A percentile compares a stretch with the other conserved stretches of the same genome.
Conservation (phyloP, 2,797 vertebrate genomes). For the Carapus acus region DNA sequence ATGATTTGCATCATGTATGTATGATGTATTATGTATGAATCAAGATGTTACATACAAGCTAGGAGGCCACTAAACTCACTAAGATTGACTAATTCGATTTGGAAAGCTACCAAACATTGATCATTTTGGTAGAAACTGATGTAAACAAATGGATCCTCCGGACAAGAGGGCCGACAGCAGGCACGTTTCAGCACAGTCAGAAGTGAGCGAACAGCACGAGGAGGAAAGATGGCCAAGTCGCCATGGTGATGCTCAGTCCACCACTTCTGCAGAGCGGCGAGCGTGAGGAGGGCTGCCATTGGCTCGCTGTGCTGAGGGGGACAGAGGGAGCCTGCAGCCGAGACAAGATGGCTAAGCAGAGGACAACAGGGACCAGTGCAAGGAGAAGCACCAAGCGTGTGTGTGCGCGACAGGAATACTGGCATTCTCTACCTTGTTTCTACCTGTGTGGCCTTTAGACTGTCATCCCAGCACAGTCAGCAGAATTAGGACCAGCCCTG, state of each 20-base stretch:
- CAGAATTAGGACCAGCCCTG: too few species aligned
- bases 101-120: too few species aligned
- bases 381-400: conserved; percentile 1
- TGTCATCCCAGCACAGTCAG: not conserved
- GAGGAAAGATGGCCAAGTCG: conserved; percentile 41
- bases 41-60: too few species aligned
- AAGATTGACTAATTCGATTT: too few species aligned
- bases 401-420: too few species aligned
- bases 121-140: too few species aligned
- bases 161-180: not conserved
- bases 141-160: too few species aligned
- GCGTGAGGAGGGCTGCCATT: conserved; percentile 31
- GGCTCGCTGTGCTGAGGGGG: conserved; percentile 8
- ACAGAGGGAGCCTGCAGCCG: conserved; percentile 35
- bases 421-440: not conserved
- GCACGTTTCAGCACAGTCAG: conserved; percentile 8
- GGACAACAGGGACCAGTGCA: conserved; percentile 8
- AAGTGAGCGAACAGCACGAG: conserved; percentile 27
- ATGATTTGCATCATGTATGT: too few species aligned
- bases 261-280: conserved; percentile 48
- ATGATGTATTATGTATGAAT: too few species aligned
- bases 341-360: conserved; percentile 44
- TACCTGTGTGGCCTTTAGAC: not conserved
- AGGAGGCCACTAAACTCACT: too few species aligned
- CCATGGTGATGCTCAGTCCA: conserved; percentile 45